A percentile compares a stretch with the other conserved stretches of the same genome.
Conservation (phyloP, 2,113 vertebrate species). For the Dicrurus megarhynchus region DNA sequence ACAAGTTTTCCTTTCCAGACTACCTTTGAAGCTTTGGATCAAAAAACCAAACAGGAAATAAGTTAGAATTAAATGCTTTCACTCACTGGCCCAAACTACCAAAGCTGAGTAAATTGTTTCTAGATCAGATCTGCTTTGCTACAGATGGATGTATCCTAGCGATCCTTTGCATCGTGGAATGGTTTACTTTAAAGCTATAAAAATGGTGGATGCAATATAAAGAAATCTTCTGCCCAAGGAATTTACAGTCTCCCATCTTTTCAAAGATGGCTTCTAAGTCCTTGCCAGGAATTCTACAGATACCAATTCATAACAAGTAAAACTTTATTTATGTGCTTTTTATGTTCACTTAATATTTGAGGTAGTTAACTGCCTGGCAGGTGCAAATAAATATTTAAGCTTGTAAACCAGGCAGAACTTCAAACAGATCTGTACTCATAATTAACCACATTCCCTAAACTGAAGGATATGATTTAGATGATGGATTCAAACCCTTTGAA, state of each 20-base stretch:
- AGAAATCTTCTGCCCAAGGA: not conserved
- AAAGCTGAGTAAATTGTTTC: not conserved
- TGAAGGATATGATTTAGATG: not conserved
- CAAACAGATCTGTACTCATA: not conserved
- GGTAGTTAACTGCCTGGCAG: conserved; percentile 11
- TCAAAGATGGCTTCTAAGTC: not conserved
- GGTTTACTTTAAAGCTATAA: not conserved
- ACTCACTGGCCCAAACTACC: not conserved
- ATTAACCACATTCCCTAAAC: conserved; percentile 25
- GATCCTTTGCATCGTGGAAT: not conserved
- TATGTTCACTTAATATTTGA: conserved; percentile 6
- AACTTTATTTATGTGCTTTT: conserved; percentile 1
- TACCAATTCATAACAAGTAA: not conserved
- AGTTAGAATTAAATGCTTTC: not conserved
- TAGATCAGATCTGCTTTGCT: not conserved
- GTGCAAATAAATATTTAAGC: conserved; percentile 48
- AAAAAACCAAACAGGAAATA: conserved; percentile 5
- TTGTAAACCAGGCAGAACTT: conserved; percentile 38
- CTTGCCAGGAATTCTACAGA: not conserved
- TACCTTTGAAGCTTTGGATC: conserved; percentile 40
- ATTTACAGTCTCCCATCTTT: not conserved
- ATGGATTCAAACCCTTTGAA: conserved; percentile 7
- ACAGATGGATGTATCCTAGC: not conserved
- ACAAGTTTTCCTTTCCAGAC: conserved; percentile 17
- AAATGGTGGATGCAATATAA: not conserved